Base-by-base conservation (phyloP, 2,797 vertebrate genomes). In the Platyrinchus mystaceus region DNA sequence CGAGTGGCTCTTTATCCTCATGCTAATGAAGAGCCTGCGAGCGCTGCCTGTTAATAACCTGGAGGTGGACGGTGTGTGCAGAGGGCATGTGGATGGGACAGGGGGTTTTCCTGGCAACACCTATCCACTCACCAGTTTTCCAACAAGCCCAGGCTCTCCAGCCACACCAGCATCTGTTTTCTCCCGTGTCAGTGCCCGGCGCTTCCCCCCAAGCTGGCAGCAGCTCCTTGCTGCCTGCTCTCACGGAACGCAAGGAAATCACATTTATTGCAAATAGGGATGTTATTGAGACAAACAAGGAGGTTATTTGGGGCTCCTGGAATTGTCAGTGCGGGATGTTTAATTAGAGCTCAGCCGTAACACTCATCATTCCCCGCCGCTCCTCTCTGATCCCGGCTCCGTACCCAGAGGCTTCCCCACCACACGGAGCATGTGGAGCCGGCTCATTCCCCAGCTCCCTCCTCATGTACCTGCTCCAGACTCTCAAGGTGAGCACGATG, bases 1-100 rank as follows among this genome's bases (percentile, higher is more conserved):
- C 84, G 84, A 46, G 83, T 18, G 92, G 91, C 95, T 97, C 96
- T 97, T 97, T 93, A 67, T 96, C 83, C 96, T 95, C 70, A 6
- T 36, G 2, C 97, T 96, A 91, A 97, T 95, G 97, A 96, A 93
- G 97, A 97, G 97, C 93, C 70, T 56, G 96, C 0, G n/a, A 94
- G 67, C 22, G 1, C 67, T 49, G 88, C 93, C 96, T 92, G 20
- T 91, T 79, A 81, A 93, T 71, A 90, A 71, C 90, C n/a, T 15
- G 37, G 39, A 39, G 89, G 94, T 50, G 63, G 87, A 46, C 27
- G 59, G 85, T 92, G 97, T 94, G 97, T 89, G 96, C 91, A 8
- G 76, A 97, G 97, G 95, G 60, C 80, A 44, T 39, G 84, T 8
- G 80, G 50, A 27, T 93, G 43, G 85, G 60, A 0, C 32, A 64